phyloP scores from a whole-genome alignment of 1,140 invertebrate species.

The Papilio helenus region DNA sequence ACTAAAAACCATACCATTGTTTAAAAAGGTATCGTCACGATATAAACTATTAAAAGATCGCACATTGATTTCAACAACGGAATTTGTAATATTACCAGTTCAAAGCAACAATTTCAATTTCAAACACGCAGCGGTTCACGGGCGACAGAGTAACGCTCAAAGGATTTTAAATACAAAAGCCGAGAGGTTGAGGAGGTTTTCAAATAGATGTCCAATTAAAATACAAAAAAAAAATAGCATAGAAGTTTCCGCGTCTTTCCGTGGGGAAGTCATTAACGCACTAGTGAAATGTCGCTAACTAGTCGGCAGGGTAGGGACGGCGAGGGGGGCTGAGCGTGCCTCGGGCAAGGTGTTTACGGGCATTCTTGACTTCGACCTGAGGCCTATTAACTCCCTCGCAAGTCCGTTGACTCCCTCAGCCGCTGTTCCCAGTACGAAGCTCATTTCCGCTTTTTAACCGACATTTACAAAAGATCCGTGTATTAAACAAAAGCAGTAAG shows the following conservation, averaged over 20 bases:
- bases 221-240: slow-evolving; percentile 38
- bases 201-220: slow-evolving; percentile 38
- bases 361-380: slow-evolving; percentile 44
- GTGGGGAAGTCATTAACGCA: slow-evolving; percentile 38
- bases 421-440: slow-evolving; percentile 44
- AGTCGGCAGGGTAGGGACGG: background rate
- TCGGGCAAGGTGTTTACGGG: slow-evolving; percentile 27
- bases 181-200: slow-evolving; percentile 4
- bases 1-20: background rate
- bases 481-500: slow-evolving; percentile 11
- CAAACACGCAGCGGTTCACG: slow-evolving; percentile 18
- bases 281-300: slow-evolving; percentile 37
- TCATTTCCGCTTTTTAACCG: slow-evolving; percentile 46
- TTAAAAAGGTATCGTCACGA: background rate
- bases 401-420: slow-evolving; percentile 44
- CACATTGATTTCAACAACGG: slow-evolving; percentile 1
- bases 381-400: slow-evolving; percentile 54
- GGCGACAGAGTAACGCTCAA: slow-evolving; percentile 30
- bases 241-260: slow-evolving; percentile 26
- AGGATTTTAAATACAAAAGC: slow-evolving; percentile 36
- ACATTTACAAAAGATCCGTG: slow-evolving; percentile 23
- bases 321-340: background rate
- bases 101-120: slow-evolving; percentile 28
- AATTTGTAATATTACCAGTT: slow-evolving; percentile 26
- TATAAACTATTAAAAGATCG: background rate